A percentile compares a stretch with the other conserved stretches of the same genome.
These are phyloP conservation scores for Erpornis zantholeuca DNA, from an alignment of 2,113 vertebrate genomes.

Conservation along the genomic window DNA sequence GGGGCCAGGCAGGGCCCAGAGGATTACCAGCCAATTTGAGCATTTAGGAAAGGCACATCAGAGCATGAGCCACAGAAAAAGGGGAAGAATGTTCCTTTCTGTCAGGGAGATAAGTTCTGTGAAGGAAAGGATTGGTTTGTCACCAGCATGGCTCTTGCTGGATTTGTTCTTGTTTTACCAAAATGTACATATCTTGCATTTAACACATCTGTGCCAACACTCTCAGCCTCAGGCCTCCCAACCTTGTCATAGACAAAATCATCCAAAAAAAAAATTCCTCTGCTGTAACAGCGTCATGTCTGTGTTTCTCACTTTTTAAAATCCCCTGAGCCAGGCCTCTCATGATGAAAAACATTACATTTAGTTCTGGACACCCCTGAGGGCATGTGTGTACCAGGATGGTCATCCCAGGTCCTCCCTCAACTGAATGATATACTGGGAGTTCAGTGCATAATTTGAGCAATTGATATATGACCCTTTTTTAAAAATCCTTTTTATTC, in stretches of 20 bases:
- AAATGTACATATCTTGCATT: background rate
- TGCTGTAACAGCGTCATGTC: background rate
- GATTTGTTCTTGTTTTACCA: background rate
- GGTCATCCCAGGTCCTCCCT: background rate
- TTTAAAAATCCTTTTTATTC: background rate
- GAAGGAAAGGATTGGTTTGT: background rate
- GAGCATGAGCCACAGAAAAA: background rate
- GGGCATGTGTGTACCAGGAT: fast-evolving
- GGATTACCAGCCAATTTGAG: background rate
- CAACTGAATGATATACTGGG: background rate
- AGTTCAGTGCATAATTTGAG: background rate
- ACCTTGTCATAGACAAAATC: background rate
- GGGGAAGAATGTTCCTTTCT: background rate
- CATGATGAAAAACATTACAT: background rate
- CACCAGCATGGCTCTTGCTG: background rate
- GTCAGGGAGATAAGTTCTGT: background rate
- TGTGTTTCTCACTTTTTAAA: background rate
- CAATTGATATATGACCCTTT: background rate
- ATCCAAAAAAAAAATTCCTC: background rate
- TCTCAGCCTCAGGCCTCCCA: background rate
- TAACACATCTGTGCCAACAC: background rate
- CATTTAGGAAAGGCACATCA: background rate
- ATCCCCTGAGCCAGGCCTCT: background rate
- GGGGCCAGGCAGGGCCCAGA: background rate
- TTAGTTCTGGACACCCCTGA: background rate